Conservation (phyloP, 2,113 vertebrate genomes). For the Hirundichthys speculiger region DNA sequence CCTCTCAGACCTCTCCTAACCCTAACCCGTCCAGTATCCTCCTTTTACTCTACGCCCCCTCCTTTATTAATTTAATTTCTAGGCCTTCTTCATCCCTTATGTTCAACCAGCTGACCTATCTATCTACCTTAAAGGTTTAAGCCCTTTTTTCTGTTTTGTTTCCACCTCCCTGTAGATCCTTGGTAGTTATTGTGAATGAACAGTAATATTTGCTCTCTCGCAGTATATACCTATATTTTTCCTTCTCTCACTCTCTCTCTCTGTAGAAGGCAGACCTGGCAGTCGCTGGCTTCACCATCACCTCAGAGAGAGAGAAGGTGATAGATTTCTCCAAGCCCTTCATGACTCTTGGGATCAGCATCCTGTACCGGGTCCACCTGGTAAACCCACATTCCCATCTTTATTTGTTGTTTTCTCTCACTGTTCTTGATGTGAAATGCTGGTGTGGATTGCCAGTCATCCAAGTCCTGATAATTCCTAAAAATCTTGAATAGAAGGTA, state of each 20-base stretch:
- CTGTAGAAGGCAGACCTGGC: constrained; percentile 91
- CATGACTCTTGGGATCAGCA: constrained; percentile 93
- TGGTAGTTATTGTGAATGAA: neutral
- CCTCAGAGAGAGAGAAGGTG: constrained; percentile 91
- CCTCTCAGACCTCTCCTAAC: neutral
- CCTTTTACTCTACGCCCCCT: neutral
- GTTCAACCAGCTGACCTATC: neutral
- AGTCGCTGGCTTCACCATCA: constrained; percentile 92
- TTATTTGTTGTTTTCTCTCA: neutral
- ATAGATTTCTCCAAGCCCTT: constrained; percentile 96
- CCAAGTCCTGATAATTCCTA: neutral
- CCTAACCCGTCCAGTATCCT: neutral
- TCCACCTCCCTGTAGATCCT: too few species aligned
- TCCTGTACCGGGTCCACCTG: constrained; percentile 89
- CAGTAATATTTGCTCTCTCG: too few species aligned
- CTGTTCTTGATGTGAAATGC: too few species aligned
- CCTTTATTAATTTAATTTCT: neutral
- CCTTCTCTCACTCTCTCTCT: neutral
- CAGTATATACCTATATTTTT: neutral
- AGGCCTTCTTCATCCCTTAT: neutral
- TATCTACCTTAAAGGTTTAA: too few species aligned
- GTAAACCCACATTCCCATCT: constrained; percentile 59
- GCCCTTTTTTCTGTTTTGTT: too few species aligned
- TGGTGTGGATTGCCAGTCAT: too few species aligned
- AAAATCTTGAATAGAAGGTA: neutral